Conservation (phyloP, 2,113 vertebrate genomes). For the Microcebus murinus region DNA sequence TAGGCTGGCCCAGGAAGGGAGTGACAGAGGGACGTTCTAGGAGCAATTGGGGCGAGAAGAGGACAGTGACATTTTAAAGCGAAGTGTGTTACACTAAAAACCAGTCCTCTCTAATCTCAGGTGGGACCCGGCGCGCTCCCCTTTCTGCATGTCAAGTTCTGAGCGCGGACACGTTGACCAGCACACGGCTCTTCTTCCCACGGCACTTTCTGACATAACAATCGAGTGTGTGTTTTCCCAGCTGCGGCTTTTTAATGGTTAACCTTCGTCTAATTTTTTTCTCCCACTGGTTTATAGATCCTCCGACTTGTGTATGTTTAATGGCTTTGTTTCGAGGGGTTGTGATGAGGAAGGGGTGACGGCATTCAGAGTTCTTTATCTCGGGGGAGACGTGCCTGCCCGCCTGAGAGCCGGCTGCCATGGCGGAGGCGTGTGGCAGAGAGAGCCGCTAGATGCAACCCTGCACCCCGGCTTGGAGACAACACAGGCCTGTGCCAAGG, state of each 20-base stretch:
- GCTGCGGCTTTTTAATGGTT: slow-evolving; percentile 78
- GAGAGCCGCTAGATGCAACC: background rate
- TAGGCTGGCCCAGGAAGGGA: slow-evolving; percentile 78
- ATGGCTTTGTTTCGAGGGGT: slow-evolving; percentile 41
- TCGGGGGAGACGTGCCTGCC: slow-evolving; percentile 25
- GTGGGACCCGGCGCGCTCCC: slow-evolving; percentile 82
- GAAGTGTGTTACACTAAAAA: slow-evolving; percentile 65
- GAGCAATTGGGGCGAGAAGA: slow-evolving; percentile 68
- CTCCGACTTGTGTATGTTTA: slow-evolving; percentile 58
- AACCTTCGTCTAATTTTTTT: slow-evolving; percentile 68
- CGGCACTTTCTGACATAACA: slow-evolving; percentile 83
- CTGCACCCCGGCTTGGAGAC: background rate
- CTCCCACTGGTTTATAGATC: slow-evolving; percentile 51
- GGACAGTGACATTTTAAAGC: slow-evolving; percentile 44
- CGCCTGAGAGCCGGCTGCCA: background rate
- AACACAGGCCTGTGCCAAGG: slow-evolving; percentile 14
- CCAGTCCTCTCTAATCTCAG: slow-evolving; percentile 82
- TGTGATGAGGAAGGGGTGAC: slow-evolving; percentile 45
- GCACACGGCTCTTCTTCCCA: slow-evolving; percentile 80
- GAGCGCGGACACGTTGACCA: slow-evolving; percentile 79
- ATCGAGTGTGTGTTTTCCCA: slow-evolving; percentile 76
- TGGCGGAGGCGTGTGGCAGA: background rate
- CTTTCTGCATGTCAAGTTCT: slow-evolving; percentile 72
- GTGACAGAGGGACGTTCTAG: background rate
- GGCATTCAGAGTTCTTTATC: slow-evolving; percentile 43